These are phyloP conservation scores for Tenthredo scrophulariae DNA, from an alignment of 2,888 invertebrate species.

Conservation along the genomic window DNA sequence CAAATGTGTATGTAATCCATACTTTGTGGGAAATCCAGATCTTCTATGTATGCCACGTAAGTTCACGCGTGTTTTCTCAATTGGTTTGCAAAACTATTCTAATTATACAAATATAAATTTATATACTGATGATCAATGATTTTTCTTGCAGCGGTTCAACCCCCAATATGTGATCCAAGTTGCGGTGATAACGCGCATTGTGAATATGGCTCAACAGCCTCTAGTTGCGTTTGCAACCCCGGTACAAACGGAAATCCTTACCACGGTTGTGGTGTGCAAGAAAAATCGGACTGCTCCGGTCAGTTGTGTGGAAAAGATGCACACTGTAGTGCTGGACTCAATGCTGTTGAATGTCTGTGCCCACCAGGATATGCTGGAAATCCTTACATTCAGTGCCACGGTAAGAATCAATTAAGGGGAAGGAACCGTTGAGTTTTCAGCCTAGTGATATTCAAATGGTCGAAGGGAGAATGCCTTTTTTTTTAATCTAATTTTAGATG, in stretches of 20 bases:
- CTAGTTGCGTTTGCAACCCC: constrained; percentile 90
- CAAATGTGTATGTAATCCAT: constrained; percentile 92
- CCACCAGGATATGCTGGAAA: constrained; percentile 92
- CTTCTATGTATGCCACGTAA: constrained; percentile 95
- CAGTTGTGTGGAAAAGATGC: constrained; percentile 89
- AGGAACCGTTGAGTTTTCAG: no score
- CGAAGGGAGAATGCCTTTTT: no score
- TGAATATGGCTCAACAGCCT: constrained; percentile 86
- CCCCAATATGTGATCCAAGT: constrained; percentile 88
- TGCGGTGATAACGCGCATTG: constrained; percentile 94
- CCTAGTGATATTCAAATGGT: no score
- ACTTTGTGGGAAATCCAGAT: constrained; percentile 94
- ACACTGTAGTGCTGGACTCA: constrained; percentile 87
- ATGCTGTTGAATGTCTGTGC: constrained; percentile 90
- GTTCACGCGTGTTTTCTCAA: constrained; percentile 72
- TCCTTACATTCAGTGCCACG: constrained; percentile 91
- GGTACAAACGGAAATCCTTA: constrained; percentile 94
- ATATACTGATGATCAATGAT: constrained; percentile 59
- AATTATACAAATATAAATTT: background rate
- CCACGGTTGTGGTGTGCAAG: constrained; percentile 86
- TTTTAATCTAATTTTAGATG: no score
- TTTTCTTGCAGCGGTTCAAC: constrained; percentile 84
- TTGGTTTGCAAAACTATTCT: background rate
- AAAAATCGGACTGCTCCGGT: constrained; percentile 86
- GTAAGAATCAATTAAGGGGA: constrained; percentile 66